Evolutionary conservation across 2,113 vertebrate species (phyloP).

Genomic region (Canis aureus): DNA sequence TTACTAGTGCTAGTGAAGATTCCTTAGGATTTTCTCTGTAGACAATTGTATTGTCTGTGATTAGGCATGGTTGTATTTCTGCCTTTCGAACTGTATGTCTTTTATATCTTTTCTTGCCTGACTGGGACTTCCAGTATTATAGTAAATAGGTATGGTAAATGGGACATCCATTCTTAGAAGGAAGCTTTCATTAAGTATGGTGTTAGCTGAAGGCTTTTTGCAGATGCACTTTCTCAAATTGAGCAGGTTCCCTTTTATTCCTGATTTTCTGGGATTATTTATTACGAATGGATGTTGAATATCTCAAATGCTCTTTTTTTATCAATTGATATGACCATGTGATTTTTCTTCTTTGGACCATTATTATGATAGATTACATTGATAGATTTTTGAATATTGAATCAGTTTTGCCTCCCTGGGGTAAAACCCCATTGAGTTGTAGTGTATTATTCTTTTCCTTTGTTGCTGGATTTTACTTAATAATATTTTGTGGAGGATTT

Average conservation of each 20-base stretch:
- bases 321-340: background rate
- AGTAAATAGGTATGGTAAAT: background rate
- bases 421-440: background rate
- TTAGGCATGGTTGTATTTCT: background rate
- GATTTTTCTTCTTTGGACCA: background rate
- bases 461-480: background rate
- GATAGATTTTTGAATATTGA: conserved; percentile 22
- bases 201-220: background rate
- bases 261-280: background rate
- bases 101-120: background rate
- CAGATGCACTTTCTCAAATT: background rate
- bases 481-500: background rate
- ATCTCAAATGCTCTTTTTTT: background rate
- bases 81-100: background rate
- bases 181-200: background rate
- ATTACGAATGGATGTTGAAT: conserved; percentile 16
- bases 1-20: background rate
- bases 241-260: background rate
- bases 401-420: background rate
- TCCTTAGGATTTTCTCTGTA: background rate
- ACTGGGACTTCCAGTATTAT: background rate
- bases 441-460: background rate
- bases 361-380: background rate
- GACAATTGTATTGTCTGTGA: background rate
- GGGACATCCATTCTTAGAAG: background rate